Percentiles rank a stretch among this genome's conserved stretches.
Evolutionary conservation across 2,797 vertebrate species (phyloP).

Genomic region (Sebastes taczanowskii): DNA sequence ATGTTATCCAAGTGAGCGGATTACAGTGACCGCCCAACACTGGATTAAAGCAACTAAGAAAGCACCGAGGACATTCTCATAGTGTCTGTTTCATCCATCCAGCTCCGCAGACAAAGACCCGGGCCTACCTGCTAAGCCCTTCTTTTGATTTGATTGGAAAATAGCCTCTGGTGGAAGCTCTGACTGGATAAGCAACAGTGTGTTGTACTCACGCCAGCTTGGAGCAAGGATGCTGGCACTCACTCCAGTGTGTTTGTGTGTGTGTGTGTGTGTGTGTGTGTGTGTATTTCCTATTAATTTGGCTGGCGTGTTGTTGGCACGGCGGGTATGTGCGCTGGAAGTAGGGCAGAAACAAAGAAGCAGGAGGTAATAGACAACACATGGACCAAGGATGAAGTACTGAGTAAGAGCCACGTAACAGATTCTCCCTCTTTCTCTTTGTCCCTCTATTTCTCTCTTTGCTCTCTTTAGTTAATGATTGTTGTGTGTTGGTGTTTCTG

Average conservation of each 20-base stretch:
- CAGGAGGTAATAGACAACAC: constrained; percentile 76
- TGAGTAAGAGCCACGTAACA: constrained; percentile 36
- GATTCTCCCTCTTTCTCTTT: constrained; percentile 25
- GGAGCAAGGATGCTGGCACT: constrained; percentile 67
- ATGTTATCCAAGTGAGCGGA: constrained; percentile 63
- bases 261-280: constrained; percentile 21
- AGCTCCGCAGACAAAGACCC: constrained; percentile 54
- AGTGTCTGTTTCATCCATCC: constrained; percentile 68
- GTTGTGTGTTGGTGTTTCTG: background rate
- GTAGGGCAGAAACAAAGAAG: constrained; percentile 79
- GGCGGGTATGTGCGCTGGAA: constrained; percentile 69
- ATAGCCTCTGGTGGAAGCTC: constrained; percentile 66
- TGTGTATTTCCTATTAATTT: constrained; percentile 75
- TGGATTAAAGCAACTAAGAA: constrained; percentile 61
- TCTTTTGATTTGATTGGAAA: constrained; percentile 73
- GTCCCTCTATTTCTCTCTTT: constrained; percentile 4
- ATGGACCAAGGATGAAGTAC: constrained; percentile 62
- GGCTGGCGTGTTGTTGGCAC: constrained; percentile 71
- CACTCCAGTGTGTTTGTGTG: constrained; percentile 15
- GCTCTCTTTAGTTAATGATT: constrained; percentile 3
- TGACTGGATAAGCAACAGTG: constrained; percentile 66
- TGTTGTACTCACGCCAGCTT: constrained; percentile 67
- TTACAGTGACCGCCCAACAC: constrained; percentile 54
- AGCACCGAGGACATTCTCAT: constrained; percentile 59
- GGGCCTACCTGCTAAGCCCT: constrained; percentile 72